These are phyloP conservation scores for Clarias batrachus DNA, from an alignment of 2,113 vertebrate species.

Conservation along the genomic window DNA sequence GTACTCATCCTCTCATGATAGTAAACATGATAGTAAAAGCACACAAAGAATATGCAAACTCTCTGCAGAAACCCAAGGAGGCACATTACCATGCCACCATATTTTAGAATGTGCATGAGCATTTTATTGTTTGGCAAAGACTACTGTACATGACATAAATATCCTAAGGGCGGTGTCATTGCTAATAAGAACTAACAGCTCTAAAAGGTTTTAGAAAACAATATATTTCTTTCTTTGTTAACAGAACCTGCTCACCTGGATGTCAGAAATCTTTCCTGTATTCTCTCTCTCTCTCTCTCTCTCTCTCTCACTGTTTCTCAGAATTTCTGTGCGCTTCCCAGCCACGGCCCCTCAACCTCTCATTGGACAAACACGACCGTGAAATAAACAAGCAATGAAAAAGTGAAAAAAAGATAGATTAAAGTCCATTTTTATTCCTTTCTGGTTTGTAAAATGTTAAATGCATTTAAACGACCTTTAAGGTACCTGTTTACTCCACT, in stretches of 20 bases:
- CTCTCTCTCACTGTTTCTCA: conserved; percentile 61
- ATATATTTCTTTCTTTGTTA: neutral
- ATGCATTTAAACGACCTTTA: too few relatives aligned
- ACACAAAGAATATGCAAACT: too few relatives aligned
- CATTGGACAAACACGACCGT: conserved; percentile 66
- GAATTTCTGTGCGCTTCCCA: conserved; percentile 63
- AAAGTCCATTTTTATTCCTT: too few relatives aligned
- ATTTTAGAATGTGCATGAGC: too few relatives aligned
- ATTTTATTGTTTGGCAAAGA: too few relatives aligned
- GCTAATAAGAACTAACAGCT: neutral
- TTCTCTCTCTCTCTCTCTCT: conserved; percentile 65
- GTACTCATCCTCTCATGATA: too few relatives aligned
- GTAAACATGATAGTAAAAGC: too few relatives aligned
- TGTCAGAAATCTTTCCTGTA: conserved; percentile 45
- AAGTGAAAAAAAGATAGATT: neutral
- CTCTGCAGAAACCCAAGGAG: too few relatives aligned
- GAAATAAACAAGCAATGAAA: conserved; percentile 51
- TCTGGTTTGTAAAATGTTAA: too few relatives aligned
- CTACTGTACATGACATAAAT: neutral
- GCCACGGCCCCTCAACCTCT: conserved; percentile 52
- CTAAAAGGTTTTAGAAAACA: too few relatives aligned
- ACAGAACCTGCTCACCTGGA: conserved; percentile 28
- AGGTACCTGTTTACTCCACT: too few relatives aligned
- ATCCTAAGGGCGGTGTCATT: neutral
- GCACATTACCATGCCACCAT: too few relatives aligned